Evolutionary conservation across 2,888 invertebrate species (phyloP).

Genomic region (Thalpophila matura): DNA sequence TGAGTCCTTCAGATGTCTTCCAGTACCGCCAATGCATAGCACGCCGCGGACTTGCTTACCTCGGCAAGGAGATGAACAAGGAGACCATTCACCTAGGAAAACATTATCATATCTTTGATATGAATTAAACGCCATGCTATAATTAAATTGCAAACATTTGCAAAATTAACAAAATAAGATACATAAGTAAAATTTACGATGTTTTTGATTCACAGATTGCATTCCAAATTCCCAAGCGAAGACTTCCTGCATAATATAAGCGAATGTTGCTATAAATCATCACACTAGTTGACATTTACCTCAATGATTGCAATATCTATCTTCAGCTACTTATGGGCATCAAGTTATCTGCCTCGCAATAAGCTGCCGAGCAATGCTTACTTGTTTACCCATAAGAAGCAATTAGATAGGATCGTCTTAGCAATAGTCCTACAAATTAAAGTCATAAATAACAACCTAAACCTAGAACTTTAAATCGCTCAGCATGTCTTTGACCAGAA

Average conservation of each 20-base stretch:
- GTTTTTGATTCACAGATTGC: background rate
- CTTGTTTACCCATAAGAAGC: conserved; percentile 36
- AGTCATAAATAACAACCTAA: background rate
- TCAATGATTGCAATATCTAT: conserved; percentile 26
- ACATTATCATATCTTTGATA: background rate
- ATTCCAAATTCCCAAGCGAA: background rate
- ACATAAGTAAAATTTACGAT: background rate
- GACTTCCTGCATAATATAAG: background rate
- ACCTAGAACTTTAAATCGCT: background rate
- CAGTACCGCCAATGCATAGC: conserved; percentile 91
- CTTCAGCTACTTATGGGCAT: conserved; percentile 26
- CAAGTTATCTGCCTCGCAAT: conserved; percentile 35
- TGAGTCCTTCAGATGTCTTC: conserved; percentile 90
- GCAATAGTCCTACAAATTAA: conserved; percentile 22
- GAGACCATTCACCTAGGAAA: conserved; percentile 84
- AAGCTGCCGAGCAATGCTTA: conserved; percentile 20
- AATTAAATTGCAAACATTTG: no score
- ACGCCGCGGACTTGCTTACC: conserved; percentile 93
- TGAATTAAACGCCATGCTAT: no score
- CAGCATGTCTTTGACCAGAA: background rate
- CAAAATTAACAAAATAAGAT: background rate
- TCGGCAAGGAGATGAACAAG: conserved; percentile 89
- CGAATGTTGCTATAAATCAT: conserved; percentile 27
- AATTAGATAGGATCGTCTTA: conserved; percentile 29
- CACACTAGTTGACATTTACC: conserved; percentile 33